Conservation (phyloP, 2,797 vertebrate genomes). For the Enteromius argenteus region DNA sequence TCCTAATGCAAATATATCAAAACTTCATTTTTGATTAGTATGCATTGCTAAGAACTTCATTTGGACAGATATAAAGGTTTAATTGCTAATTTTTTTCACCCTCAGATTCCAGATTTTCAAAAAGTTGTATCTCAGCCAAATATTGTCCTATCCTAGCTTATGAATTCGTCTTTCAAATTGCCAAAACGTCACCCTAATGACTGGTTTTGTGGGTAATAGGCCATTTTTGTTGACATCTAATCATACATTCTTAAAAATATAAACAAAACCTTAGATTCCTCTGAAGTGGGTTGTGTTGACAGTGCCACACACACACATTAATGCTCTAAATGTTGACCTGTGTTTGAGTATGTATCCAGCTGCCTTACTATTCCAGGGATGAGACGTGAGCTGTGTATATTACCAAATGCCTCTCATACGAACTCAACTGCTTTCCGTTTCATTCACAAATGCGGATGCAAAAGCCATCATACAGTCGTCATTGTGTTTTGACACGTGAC, state of each 20-base stretch:
- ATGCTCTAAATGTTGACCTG: background rate
- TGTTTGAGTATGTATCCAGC: background rate
- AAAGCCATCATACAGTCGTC: background rate
- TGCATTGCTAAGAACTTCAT: no score
- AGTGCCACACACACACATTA: background rate
- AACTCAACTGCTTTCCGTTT: background rate
- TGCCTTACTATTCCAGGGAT: background rate
- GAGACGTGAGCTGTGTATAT: background rate
- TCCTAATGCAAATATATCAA: no score
- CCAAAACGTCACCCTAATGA: no score
- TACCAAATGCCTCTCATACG: background rate
- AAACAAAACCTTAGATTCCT: background rate
- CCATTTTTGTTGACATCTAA: background rate
- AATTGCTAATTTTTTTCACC: no score
- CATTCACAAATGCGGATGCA: background rate
- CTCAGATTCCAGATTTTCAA: no score
- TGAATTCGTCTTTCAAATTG: no score
- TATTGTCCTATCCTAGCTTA: no score
- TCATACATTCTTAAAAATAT: background rate
- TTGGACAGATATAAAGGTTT: no score
- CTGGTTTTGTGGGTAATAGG: background rate
- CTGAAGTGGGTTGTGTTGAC: background rate
- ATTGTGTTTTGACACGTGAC: slow-evolving; percentile 14
- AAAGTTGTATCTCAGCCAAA: no score
- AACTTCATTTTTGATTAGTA: no score